Percentiles rank a stretch among this genome's conserved stretches.
Evolutionary conservation across 2,888 invertebrate genomes (phyloP).

Genomic region (Esperia sulphurella): DNA sequence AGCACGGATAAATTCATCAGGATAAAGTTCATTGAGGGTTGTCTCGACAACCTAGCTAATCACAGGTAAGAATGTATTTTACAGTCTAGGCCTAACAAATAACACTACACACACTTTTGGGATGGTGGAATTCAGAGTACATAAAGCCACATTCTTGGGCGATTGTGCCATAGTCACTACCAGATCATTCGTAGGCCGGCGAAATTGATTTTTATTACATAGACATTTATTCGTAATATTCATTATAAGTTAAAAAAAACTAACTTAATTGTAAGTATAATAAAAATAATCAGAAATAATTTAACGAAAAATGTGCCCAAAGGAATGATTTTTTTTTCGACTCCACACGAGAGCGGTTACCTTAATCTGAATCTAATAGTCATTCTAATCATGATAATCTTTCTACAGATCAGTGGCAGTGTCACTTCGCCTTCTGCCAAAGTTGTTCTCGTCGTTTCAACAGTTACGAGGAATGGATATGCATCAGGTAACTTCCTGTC

Average conservation of each 20-base stretch:
- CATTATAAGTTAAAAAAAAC: no score
- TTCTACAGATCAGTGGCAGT: constrained; percentile 89
- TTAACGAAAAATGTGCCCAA: not conserved
- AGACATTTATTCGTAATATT: no score
- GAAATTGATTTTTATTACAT: no score
- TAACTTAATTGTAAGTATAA: not conserved
- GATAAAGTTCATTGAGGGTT: constrained; percentile 97
- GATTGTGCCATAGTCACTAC: no score
- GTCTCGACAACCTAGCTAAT: constrained; percentile 91
- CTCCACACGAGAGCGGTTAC: no score
- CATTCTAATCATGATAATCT: not conserved
- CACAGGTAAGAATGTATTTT: constrained; percentile 79
- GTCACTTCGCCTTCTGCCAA: constrained; percentile 92
- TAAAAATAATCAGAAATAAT: no score
- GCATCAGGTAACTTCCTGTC: constrained; percentile 79
- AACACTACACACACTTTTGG: no score
- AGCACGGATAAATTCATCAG: constrained; percentile 93
- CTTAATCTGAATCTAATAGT: no score
- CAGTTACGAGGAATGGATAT: constrained; percentile 92
- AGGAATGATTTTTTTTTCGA: not conserved
- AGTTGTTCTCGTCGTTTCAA: constrained; percentile 94
- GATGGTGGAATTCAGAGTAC: no score
- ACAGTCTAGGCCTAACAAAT: no score
- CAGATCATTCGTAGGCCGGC: no score
- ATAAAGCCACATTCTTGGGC: no score